A percentile compares a stretch with the other conserved stretches of the same genome.
These are phyloP conservation scores for Drosophila melanosoma DNA, from an alignment of 2,888 invertebrate species.

Conservation along the genomic window DNA sequence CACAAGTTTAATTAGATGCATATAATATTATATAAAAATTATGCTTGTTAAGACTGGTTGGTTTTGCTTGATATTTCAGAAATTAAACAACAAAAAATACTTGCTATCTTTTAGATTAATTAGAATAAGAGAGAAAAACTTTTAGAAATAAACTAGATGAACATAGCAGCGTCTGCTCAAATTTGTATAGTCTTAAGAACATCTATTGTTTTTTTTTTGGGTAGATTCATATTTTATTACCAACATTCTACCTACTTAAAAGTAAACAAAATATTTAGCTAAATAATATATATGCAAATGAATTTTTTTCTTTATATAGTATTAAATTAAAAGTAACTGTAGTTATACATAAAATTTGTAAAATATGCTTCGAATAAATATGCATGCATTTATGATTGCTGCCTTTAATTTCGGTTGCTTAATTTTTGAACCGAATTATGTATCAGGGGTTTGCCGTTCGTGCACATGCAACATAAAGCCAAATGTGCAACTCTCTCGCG, in stretches of 20 bases:
- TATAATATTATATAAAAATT: too few species aligned
- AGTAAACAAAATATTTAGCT: not conserved
- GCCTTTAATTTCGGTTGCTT: conserved; percentile 6
- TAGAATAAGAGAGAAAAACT: not conserved
- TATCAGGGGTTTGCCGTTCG: conserved; percentile 25
- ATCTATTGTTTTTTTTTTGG: not conserved
- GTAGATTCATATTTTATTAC: not conserved
- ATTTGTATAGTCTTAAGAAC: not conserved
- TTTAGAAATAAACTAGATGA: not conserved
- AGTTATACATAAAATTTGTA: too few species aligned
- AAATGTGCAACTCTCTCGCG: conserved; percentile 50
- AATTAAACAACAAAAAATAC: too few species aligned
- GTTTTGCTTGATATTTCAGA: too few species aligned
- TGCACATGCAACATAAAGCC: conserved; percentile 16
- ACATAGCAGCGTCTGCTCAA: not conserved
- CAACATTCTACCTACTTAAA: not conserved
- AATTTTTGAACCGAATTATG: conserved; percentile 26
- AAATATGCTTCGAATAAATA: not conserved
- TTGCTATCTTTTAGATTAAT: not conserved
- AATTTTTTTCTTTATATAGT: too few species aligned
- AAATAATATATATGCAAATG: not conserved
- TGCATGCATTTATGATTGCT: not conserved
- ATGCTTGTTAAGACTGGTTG: too few species aligned
- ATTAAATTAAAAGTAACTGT: too few species aligned
- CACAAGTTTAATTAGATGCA: not conserved